Evolutionary conservation across 2,888 invertebrate genomes (phyloP).

Genomic region (Microplitis manilae): DNA sequence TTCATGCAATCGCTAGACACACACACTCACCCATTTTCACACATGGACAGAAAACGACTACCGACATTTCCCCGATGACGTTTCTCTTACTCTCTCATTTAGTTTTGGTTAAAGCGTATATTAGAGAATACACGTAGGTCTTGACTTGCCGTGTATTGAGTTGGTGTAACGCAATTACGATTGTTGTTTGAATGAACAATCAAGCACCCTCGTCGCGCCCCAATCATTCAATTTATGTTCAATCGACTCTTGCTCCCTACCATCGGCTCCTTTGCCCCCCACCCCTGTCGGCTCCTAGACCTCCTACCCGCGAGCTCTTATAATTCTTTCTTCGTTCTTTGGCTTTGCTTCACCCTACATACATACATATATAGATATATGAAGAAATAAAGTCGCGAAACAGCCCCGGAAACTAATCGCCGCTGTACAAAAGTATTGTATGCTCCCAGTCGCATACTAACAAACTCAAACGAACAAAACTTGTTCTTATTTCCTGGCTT

Average conservation of each 20-base stretch:
- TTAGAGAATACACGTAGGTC: background rate
- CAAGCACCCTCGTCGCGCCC: conserved; percentile 70
- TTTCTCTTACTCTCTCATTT: background rate
- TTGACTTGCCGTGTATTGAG: background rate
- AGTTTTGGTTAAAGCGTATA: background rate
- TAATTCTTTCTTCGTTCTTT: conserved; percentile 46
- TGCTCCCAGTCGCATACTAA: conserved; percentile 43
- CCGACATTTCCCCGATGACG: background rate
- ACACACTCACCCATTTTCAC: background rate
- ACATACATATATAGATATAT: background rate
- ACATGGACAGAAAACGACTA: background rate
- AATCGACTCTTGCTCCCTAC: conserved; percentile 65
- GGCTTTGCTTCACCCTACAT: conserved; percentile 1
- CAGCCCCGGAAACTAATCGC: conserved; percentile 50
- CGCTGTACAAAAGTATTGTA: conserved; percentile 41
- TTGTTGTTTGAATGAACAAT: conserved; percentile 73
- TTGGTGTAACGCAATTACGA: conserved; percentile 71
- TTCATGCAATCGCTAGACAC: too few species aligned
- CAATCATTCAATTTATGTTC: conserved; percentile 72
- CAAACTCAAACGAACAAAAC: conserved; percentile 55
- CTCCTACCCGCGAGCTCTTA: background rate
- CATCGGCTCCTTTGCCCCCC: conserved; percentile 10
- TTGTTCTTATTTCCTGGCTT: conserved; percentile 67
- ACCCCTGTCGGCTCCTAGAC: too few species aligned
- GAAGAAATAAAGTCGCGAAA: conserved; percentile 9